Evolutionary conservation across 2,113 vertebrate genomes (phyloP), one percentile per base, ranked within the genome.

Genomic region (Nothocercus julius): DNA sequence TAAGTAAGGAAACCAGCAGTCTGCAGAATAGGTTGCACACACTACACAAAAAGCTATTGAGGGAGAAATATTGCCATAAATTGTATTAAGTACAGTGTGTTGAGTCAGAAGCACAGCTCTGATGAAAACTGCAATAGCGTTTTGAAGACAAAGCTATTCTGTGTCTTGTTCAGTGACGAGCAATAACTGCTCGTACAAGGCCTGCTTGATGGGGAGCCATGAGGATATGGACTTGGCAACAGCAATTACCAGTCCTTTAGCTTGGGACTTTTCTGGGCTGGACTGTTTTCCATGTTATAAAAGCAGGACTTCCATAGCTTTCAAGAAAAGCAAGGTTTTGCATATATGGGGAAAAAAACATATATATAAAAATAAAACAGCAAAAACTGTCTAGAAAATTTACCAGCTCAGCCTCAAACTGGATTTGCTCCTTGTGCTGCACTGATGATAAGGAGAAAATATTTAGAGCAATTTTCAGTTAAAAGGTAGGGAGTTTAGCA

Each of bases 31-130:
- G 85, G 91, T 91, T 93, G 93, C 45, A 61, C 67, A 92, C 61
- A 83, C 70, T 83, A 86, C 30, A 83, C 93, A 81, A 87, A 92
- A 94, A 95, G 89, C 95, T 92, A 82, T 59, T 89, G 89, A 93
- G 93, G 86, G 70, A 95, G 92, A 91, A 95, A 96, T 94, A 96
- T 83, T 82, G 72, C 25, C 95, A 95, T 95, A 96, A 95, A 91
- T 80, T 93, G 86, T 93, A 63, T 85, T 92, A 93, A 94, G 89
- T 45, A 77, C 86, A 75, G 63, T 2, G 49, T 85, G 90, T 59
- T 45, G 77, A 92, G 81, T 70, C 88, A 94, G 86, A 93, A 77
- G 78, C 82, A 49, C 0, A 7, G 86, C 58, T 89, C 51, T 89
- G 92, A 89, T 2, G 17, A 59, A 85, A 96, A 96, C 87, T 85